phyloP scores from a whole-genome alignment of 2,113 vertebrate genomes.

The Cathartes aura region DNA sequence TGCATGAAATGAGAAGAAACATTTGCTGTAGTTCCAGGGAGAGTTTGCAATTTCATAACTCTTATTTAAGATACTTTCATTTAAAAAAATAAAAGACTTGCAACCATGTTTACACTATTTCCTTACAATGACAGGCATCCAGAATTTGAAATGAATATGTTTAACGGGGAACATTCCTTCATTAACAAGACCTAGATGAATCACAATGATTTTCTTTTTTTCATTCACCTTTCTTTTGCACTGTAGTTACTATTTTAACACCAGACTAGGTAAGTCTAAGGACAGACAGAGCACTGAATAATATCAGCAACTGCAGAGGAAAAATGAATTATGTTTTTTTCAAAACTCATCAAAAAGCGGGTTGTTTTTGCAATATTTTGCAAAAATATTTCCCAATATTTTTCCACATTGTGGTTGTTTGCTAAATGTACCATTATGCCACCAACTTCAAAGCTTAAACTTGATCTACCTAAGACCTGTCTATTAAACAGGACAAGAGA shows the following conservation, averaged over 20 bases:
- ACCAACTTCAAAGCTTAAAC: not conserved
- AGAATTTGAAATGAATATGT: not conserved
- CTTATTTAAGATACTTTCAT: not conserved
- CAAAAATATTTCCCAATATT: not conserved
- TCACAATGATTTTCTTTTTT: not conserved
- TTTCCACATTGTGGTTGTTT: not conserved
- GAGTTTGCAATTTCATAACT: constrained; percentile 11
- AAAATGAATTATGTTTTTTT: not conserved
- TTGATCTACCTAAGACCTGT: not conserved
- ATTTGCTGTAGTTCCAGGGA: constrained; percentile 26
- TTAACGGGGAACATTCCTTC: not conserved
- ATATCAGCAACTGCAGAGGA: not conserved
- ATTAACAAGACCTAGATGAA: not conserved
- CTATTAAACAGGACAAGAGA: not conserved
- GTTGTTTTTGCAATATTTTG: not conserved
- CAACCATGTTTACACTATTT: not conserved
- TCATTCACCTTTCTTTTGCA: not conserved
- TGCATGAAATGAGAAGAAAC: constrained; percentile 23
- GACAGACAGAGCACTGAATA: not conserved
- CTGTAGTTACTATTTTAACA: not conserved
- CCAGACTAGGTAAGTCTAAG: not conserved
- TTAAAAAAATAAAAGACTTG: not conserved
- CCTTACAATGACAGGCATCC: not conserved
- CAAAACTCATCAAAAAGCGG: not conserved
- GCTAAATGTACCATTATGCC: not conserved